Conservation (phyloP, 2,797 vertebrate genomes). For the Aeoliscus strigatus region DNA sequence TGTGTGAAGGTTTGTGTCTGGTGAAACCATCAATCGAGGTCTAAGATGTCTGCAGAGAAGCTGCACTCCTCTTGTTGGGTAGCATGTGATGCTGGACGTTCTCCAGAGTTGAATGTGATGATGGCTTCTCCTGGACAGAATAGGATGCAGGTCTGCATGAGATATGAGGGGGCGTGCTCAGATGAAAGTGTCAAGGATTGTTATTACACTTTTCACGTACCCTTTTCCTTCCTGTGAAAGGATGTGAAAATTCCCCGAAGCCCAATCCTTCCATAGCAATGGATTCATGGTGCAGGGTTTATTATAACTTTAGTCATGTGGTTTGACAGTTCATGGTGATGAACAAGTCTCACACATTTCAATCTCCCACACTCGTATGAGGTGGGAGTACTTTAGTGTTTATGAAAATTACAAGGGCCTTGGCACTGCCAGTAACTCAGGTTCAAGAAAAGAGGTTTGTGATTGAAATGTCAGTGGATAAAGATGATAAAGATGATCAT, state of each 20-base stretch:
- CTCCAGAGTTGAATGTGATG: slow-evolving; percentile 26
- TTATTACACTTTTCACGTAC: slow-evolving; percentile 47
- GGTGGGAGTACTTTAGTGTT: slow-evolving; percentile 8
- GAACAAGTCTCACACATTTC: slow-evolving; percentile 5
- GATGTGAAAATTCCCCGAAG: slow-evolving; percentile 41
- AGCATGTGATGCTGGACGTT: slow-evolving; percentile 6
- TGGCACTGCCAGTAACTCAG: neutral
- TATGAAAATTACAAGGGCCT: slow-evolving; percentile 5
- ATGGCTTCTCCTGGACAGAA: slow-evolving; percentile 15
- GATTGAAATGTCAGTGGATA: slow-evolving; percentile 4
- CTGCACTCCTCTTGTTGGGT: slow-evolving; percentile 19
- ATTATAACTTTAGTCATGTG: slow-evolving; percentile 20
- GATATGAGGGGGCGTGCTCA: slow-evolving; percentile 36
- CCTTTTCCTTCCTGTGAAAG: slow-evolving; percentile 44
- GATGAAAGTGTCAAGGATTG: slow-evolving; percentile 44
- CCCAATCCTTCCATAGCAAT: slow-evolving; percentile 24
- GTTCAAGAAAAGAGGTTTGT: slow-evolving; percentile 5
- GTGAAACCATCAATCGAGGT: no score
- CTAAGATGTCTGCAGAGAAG: no score
- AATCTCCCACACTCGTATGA: neutral
- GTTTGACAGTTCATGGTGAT: slow-evolving; percentile 21
- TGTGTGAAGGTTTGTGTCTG: no score
- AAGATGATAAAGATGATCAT: slow-evolving; percentile 5
- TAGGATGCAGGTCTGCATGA: slow-evolving; percentile 30
- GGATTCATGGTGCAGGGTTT: slow-evolving; percentile 19